These are phyloP conservation scores for Holcopasites calliopsidis DNA, from an alignment of 1,140 invertebrate genomes.

Conservation along the genomic window DNA sequence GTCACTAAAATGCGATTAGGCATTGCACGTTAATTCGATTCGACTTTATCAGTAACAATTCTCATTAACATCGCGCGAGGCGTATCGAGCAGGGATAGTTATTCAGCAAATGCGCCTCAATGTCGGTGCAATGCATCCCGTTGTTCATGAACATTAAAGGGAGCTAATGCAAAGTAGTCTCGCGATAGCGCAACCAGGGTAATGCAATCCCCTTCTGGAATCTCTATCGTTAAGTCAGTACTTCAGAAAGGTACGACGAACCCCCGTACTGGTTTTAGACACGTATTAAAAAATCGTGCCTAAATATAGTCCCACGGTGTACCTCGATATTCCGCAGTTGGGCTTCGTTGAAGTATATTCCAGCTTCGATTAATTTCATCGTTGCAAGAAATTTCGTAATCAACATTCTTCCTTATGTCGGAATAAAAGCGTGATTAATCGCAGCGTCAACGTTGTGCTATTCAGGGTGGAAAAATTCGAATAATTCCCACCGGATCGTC, in stretches of 20 bases:
- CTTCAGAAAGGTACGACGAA: background rate
- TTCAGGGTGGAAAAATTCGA: background rate
- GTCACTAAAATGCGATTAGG: too few species aligned
- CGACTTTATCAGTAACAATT: too few species aligned
- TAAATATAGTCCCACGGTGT: conserved; percentile 32
- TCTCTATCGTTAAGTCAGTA: conserved; percentile 1
- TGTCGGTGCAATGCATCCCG: conserved; percentile 12
- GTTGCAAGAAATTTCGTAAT: too few species aligned
- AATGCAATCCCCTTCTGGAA: conserved; percentile 25
- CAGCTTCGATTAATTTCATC: too few species aligned
- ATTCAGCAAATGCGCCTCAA: background rate
- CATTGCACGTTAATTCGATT: too few species aligned
- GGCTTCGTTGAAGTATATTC: too few species aligned
- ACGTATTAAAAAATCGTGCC: background rate
- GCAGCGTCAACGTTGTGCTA: background rate
- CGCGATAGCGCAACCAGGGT: background rate
- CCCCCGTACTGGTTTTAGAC: background rate
- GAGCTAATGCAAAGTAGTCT: conserved; percentile 7
- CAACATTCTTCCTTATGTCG: background rate
- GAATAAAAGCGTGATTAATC: background rate
- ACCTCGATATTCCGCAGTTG: too few species aligned
- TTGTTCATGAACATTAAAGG: conserved; percentile 23
- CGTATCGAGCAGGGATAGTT: background rate
- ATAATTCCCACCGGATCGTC: background rate
- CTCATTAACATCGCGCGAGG: too few species aligned